Percentiles rank a stretch among this genome's conserved stretches.
These are phyloP conservation scores for Lacerta agilis DNA, from an alignment of 2,797 vertebrate species.

Conservation along the genomic window DNA sequence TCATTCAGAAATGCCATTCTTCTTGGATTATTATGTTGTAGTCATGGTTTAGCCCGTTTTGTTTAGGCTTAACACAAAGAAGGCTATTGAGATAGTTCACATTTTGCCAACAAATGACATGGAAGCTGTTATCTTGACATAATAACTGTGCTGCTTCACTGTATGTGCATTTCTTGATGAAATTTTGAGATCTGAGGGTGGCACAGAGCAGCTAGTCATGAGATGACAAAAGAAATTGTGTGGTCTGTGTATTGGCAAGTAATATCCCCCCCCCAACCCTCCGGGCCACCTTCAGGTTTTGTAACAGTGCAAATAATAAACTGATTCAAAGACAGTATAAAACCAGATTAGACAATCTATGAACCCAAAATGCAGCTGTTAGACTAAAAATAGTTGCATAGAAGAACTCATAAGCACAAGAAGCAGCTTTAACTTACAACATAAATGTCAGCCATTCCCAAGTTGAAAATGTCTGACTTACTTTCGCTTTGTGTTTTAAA, in stretches of 20 bases:
- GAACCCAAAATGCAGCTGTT: neutral
- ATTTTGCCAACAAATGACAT: too few species aligned
- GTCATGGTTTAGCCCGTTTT: fast-evolving
- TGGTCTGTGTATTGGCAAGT: neutral
- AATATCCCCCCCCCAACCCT: too few species aligned
- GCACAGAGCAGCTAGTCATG: neutral
- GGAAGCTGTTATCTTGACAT: too few species aligned
- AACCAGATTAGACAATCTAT: too few species aligned
- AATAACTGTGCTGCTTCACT: neutral
- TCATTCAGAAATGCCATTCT: fast-evolving
- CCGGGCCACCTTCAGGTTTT: neutral
- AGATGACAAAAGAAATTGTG: neutral
- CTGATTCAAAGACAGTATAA: neutral
- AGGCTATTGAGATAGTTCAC: neutral
- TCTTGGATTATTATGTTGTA: neutral
- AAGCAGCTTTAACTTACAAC: neutral
- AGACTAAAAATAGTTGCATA: neutral
- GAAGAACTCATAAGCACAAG: neutral
- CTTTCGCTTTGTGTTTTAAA: neutral
- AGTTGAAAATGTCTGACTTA: neutral
- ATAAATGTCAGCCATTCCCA: neutral
- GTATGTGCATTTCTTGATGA: neutral
- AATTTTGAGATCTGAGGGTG: neutral
- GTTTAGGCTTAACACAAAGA: fast-evolving
- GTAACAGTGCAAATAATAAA: neutral